Evolutionary conservation across 1,140 invertebrate species (phyloP).

Genomic region (Drosophila lacteicornis): DNA sequence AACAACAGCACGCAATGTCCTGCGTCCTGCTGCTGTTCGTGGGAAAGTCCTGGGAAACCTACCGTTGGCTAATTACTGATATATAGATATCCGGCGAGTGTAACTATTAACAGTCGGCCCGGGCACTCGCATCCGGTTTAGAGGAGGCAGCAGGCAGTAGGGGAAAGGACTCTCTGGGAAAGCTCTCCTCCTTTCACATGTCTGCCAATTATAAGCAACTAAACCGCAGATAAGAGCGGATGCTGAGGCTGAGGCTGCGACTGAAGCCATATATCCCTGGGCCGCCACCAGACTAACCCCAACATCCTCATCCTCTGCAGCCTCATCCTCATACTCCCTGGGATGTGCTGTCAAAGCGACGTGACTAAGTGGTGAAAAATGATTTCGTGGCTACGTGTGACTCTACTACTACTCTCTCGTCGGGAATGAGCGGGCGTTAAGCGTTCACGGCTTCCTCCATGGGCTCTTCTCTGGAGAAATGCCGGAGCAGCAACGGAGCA

Average conservation of each 20-base stretch:
- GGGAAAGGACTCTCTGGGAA: slow-evolving; percentile 49
- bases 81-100: slow-evolving; percentile 49
- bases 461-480: slow-evolving; percentile 20
- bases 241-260: slow-evolving; percentile 50
- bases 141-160: neutral
- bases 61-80: slow-evolving; percentile 57
- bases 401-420: slow-evolving; percentile 46
- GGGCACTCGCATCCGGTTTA: slow-evolving; percentile 52
- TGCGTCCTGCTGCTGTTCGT: slow-evolving; percentile 24
- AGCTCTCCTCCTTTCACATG: slow-evolving; percentile 63
- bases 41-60: slow-evolving; percentile 61
- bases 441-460: slow-evolving; percentile 58
- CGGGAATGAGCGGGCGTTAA: slow-evolving; percentile 68
- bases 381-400: slow-evolving; percentile 82
- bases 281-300: slow-evolving; percentile 50
- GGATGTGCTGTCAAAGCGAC: slow-evolving; percentile 77
- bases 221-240: slow-evolving; percentile 81
- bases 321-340: slow-evolving; percentile 19
- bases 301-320: slow-evolving; percentile 13
- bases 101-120: slow-evolving; percentile 57
- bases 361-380: slow-evolving; percentile 83
- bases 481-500: slow-evolving; percentile 1
- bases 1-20: slow-evolving; percentile 59
- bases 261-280: slow-evolving; percentile 41
- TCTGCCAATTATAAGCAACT: slow-evolving; percentile 82